Conservation (phyloP, 2,888 invertebrate genomes). For the Bugula neritina region DNA sequence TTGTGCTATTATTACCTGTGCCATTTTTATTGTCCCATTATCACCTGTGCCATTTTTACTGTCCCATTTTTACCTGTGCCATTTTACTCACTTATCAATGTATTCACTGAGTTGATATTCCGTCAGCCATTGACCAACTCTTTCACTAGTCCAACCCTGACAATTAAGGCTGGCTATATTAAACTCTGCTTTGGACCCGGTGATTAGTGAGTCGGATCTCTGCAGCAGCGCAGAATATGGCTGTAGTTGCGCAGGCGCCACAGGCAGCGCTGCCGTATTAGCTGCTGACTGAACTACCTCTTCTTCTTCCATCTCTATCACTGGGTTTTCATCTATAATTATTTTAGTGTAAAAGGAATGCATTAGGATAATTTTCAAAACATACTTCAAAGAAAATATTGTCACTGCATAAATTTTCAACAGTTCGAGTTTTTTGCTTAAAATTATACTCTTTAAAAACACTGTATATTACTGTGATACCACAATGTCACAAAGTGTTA, state of each 20-base stretch:
- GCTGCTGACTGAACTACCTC: not conserved
- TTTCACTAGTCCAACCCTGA: not conserved
- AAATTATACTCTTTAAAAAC: no score
- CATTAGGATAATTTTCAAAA: no score
- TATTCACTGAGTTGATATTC: not conserved
- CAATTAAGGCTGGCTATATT: not conserved
- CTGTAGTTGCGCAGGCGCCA: not conserved
- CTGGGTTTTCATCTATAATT: constrained; percentile 18
- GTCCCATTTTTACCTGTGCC: no score
- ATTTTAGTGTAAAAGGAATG: no score
- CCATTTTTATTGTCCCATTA: no score
- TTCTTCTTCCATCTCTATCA: not conserved
- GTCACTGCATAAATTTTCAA: no score
- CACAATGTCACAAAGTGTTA: no score
- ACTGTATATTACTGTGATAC: no score
- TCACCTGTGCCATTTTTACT: no score
- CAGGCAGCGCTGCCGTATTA: not conserved
- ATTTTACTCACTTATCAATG: not conserved
- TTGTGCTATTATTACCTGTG: no score
- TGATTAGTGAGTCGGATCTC: not conserved
- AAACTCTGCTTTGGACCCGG: not conserved
- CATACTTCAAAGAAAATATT: no score
- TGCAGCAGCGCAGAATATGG: not conserved
- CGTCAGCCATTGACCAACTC: constrained; percentile 9
- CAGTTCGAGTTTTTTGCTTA: no score